Evolutionary conservation across 1,140 invertebrate genomes (phyloP), one percentile per base, ranked within the genome.

Genomic region (Drosophila repleta): DNA sequence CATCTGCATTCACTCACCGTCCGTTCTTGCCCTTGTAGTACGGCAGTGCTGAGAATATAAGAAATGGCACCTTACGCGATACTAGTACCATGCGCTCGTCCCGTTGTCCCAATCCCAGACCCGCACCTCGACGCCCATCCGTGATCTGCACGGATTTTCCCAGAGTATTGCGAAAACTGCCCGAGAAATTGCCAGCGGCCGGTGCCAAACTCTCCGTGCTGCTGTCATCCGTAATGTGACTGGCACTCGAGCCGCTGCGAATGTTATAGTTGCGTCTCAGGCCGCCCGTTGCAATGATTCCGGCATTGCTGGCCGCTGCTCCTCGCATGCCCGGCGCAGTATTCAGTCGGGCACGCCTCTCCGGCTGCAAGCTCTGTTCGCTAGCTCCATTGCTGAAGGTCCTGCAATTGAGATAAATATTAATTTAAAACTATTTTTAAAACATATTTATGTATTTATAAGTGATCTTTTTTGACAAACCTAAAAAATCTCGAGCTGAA

Each of bases 1-100:
- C 1, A 24, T 3, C 24, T 8, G 7, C 29, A 1, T 29, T 29
- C 8, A 29, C 75, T 93, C 95, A 96, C 95, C 94, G 84, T 92
- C 93, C 79, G 91, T 93, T 74, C 94, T 93, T 83, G 93, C 93
- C 94, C 92, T 95, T 96, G 69, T 94, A 95, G 89, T 96, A 97
- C 43, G 96, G 96, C 83, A 98, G 93, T 43, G 96, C 94, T 21
- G 96, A 97, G 92, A 96, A 97, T 58, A 98, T 93, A 71, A 96
- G 92, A 92, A 96, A 96, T 35, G 97, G 97, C 93, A 91, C 95
- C 94, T 89, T 95, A 93, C 37, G 94, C 80, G 65, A 96, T 94
- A 62, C 94, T 90, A 97, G 93, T 53, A 96, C 94, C 61, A 97
- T 92, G 76, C 96, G 93, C 90, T 97, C 96, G 91, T 96, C 95